Conservation (phyloP, 2,797 vertebrate species). For the Pseudochirops cupreus region DNA sequence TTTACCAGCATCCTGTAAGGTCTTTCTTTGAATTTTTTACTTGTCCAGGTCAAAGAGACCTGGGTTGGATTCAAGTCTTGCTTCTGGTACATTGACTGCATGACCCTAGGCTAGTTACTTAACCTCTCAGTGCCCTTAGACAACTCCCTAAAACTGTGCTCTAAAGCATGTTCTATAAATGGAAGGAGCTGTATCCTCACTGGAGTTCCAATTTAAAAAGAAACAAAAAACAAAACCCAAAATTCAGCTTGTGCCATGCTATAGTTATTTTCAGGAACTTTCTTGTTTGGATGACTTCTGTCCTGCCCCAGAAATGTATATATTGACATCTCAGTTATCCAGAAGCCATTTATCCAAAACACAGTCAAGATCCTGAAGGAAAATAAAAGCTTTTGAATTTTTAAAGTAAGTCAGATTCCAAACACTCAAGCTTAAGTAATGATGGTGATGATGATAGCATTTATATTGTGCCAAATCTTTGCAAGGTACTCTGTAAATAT, state of each 20-base stretch:
- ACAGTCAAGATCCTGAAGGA: background rate
- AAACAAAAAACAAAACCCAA: too few relatives aligned
- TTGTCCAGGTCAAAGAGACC: background rate
- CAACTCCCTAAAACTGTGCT: background rate
- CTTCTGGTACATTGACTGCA: background rate
- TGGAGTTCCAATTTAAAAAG: background rate
- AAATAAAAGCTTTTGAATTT: background rate
- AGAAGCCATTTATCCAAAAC: background rate
- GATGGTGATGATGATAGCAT: background rate
- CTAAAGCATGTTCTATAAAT: background rate
- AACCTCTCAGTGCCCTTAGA: background rate
- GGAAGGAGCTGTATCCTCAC: background rate
- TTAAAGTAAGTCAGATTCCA: background rate
- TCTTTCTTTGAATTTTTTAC: background rate
- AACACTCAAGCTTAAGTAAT: background rate
- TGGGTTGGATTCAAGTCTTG: background rate
- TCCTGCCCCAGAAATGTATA: background rate
- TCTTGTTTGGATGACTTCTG: background rate
- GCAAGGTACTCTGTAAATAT: too few relatives aligned
- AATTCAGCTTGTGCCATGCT: background rate
- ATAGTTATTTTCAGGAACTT: background rate
- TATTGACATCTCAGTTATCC: background rate
- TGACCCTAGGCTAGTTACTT: background rate
- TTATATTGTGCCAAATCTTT: background rate
- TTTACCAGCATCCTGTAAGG: background rate